Conservation (phyloP, 2,113 vertebrate genomes). For the Microcebus tavaratra region DNA sequence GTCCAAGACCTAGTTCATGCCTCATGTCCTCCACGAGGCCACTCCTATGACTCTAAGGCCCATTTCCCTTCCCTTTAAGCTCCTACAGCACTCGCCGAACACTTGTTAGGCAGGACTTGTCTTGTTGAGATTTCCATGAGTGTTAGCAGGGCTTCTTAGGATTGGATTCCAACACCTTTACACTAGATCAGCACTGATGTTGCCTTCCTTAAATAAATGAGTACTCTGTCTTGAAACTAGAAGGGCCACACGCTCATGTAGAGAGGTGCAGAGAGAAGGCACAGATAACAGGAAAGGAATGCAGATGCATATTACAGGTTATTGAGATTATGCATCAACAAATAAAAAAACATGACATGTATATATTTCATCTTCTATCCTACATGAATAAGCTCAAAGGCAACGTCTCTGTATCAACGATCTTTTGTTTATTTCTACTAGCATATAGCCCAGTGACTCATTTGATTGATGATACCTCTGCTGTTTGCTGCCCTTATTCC, state of each 20-base stretch:
- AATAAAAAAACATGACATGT: not conserved
- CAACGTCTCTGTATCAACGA: not conserved
- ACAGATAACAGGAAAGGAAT: not conserved
- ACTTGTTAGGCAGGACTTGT: not conserved
- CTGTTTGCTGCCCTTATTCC: not conserved
- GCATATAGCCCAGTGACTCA: not conserved
- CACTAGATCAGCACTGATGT: not conserved
- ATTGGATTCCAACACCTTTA: not conserved
- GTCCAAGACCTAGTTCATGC: not conserved
- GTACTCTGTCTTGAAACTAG: too few relatives aligned
- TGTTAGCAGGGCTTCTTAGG: not conserved
- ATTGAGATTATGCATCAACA: not conserved
- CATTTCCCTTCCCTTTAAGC: not conserved
- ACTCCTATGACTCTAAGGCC: not conserved
- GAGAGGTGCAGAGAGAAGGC: not conserved
- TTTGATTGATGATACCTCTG: not conserved
- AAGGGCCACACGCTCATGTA: not conserved
- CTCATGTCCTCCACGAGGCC: not conserved
- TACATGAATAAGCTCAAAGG: not conserved
- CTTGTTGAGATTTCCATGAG: not conserved
- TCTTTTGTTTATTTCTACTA: not conserved
- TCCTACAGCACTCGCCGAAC: too few relatives aligned
- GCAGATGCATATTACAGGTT: not conserved
- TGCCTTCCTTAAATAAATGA: not conserved
- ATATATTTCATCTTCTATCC: not conserved